Conservation (phyloP, 1,140 invertebrate species). For the Lasioglossum albipes region DNA sequence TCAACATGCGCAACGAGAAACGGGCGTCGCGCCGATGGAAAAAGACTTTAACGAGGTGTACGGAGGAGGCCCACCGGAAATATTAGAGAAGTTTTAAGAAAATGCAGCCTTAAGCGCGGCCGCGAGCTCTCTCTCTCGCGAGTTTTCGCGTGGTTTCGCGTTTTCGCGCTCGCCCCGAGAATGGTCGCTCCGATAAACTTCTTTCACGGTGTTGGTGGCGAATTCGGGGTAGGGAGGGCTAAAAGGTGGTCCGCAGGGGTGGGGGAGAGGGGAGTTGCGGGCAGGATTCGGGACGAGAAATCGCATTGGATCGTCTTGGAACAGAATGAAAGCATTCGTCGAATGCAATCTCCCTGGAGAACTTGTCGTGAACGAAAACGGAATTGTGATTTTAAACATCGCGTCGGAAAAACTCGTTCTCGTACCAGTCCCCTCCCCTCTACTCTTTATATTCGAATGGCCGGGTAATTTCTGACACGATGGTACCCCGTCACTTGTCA, state of each 20-base stretch:
- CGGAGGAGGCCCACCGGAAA: constrained; percentile 27
- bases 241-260: background rate
- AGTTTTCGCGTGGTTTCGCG: background rate
- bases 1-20: constrained; percentile 43
- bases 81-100: constrained; percentile 58
- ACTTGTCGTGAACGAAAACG: constrained; percentile 29
- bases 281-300: constrained; percentile 5
- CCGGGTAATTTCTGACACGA: constrained; percentile 5
- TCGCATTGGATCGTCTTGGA: constrained; percentile 44
- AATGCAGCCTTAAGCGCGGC: constrained; percentile 37
- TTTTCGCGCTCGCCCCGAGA: background rate
- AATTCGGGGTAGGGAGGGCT: background rate
- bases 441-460: constrained; percentile 1
- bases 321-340: constrained; percentile 47
- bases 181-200: constrained; percentile 44
- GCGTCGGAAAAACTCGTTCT: constrained; percentile 13
- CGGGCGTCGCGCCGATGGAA: constrained; percentile 36
- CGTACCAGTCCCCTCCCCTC: too few relatives aligned
- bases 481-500: background rate
- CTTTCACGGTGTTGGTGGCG: constrained; percentile 20
- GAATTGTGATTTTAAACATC: constrained; percentile 53
- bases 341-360: constrained; percentile 49
- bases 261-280: background rate
- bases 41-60: constrained; percentile 50
- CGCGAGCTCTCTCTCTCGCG: background rate